phyloP scores from a whole-genome alignment of 2,797 vertebrate genomes.

The Oryzias sinensis region DNA sequence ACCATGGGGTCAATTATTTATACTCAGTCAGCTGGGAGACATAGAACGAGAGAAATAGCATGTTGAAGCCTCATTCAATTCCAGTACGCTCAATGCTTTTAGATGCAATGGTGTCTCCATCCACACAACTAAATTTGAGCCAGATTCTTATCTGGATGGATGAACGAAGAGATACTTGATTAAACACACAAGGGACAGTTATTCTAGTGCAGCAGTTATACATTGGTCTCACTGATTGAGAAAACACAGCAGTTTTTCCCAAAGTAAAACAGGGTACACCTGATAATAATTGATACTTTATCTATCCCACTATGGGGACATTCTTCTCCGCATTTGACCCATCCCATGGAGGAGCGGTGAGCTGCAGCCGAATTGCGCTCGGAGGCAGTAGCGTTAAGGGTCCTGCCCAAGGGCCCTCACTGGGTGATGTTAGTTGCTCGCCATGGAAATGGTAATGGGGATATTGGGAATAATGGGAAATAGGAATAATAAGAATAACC shows the following conservation, averaged over 20 bases:
- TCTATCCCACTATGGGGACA: too few relatives aligned
- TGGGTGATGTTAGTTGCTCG: too few relatives aligned
- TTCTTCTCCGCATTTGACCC: too few relatives aligned
- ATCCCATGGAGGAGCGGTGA: too few relatives aligned
- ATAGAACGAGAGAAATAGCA: constrained; percentile 59
- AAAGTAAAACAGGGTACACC: constrained; percentile 23
- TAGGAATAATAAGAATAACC: constrained; percentile 12
- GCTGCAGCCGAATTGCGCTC: too few relatives aligned
- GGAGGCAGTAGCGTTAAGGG: too few relatives aligned
- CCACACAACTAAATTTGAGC: constrained; percentile 61
- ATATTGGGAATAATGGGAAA: too few relatives aligned
- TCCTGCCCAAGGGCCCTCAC: too few relatives aligned
- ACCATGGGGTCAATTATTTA: constrained; percentile 84
- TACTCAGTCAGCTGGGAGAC: constrained; percentile 75
- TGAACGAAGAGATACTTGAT: constrained; percentile 72
- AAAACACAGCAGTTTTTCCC: constrained; percentile 44
- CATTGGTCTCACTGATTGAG: constrained; percentile 56
- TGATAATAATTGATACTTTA: not conserved
- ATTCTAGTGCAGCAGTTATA: constrained; percentile 48
- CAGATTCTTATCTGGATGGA: constrained; percentile 59
- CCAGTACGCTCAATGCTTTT: constrained; percentile 62
- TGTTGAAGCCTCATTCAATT: constrained; percentile 62
- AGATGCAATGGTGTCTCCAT: constrained; percentile 57
- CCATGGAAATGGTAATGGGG: too few relatives aligned
- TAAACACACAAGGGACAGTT: constrained; percentile 70